These are phyloP conservation scores for Callopanchax toddi DNA, from an alignment of 2,113 vertebrate genomes.

Conservation along the genomic window DNA sequence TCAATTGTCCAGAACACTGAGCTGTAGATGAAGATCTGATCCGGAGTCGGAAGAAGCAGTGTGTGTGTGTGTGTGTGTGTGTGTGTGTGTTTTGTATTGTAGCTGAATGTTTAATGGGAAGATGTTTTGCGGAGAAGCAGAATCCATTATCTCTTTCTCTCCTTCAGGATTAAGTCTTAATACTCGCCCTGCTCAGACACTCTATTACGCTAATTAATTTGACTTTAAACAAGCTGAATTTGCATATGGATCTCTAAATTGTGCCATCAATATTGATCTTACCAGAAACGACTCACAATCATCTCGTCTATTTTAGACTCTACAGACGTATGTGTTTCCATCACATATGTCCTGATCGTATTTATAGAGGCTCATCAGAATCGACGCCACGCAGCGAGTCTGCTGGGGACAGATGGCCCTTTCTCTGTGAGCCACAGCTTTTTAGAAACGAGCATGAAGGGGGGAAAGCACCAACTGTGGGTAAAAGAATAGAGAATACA, in stretches of 20 bases:
- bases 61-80: not conserved
- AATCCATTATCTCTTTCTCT: not conserved
- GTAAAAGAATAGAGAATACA: conserved; percentile 3
- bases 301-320: conserved; percentile 8
- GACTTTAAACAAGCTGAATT: not conserved
- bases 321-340: conserved; percentile 36
- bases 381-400: conserved; percentile 38
- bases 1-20: conserved; percentile 49
- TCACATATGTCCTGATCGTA: conserved; percentile 69
- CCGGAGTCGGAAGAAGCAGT: conserved; percentile 1
- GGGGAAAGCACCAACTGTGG: conserved; percentile 11
- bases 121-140: conserved; percentile 3
- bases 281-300: not conserved
- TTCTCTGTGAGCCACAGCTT: conserved; percentile 60
- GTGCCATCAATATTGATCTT: conserved; percentile 23
- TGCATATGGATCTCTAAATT: conserved; percentile 2
- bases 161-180: conserved; percentile 14
- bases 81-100: no score
- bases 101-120: not conserved
- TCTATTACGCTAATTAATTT: not conserved
- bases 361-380: conserved; percentile 67
- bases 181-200: conserved; percentile 5
- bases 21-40: conserved; percentile 38
- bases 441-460: conserved; percentile 45
- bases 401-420: conserved; percentile 74